phyloP scores from a whole-genome alignment of 2,888 invertebrate species.

The Cosmia trapezina region DNA sequence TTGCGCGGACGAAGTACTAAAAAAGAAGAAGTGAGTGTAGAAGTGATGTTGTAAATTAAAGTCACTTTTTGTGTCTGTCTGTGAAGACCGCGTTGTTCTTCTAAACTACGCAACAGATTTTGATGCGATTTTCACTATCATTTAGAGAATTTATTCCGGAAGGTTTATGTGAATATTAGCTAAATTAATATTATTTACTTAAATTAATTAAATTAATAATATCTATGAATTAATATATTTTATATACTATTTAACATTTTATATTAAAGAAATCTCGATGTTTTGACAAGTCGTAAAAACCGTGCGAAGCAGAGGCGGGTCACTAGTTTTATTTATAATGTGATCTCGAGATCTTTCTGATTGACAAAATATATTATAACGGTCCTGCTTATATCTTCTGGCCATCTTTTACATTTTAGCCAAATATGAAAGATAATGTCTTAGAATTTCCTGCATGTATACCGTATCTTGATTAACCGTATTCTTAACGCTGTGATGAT shows the following conservation, averaged over 20 bases:
- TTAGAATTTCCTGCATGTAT: constrained; percentile 18
- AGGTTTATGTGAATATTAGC: background rate
- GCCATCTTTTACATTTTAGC: constrained; percentile 26
- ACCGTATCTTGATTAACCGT: constrained; percentile 33
- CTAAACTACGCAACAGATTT: background rate
- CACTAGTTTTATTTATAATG: constrained; percentile 14
- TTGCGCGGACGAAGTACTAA: no score
- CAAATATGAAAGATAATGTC: constrained; percentile 36
- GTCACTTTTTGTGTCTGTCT: background rate
- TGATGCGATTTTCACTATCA: background rate
- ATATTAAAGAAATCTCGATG: background rate
- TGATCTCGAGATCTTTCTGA: constrained; percentile 17
- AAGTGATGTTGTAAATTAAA: background rate
- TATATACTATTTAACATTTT: no score
- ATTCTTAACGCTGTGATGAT: constrained; percentile 16
- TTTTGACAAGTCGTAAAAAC: no score
- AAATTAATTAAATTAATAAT: no score
- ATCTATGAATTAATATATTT: no score
- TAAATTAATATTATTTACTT: no score
- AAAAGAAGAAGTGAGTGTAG: no score
- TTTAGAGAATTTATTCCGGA: background rate
- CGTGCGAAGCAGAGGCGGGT: background rate
- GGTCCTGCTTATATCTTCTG: constrained; percentile 9
- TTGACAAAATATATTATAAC: constrained; percentile 32
- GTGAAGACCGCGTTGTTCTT: background rate